These are phyloP conservation scores for Desoria tigrina DNA, from an alignment of 2,888 invertebrate species.

Conservation along the genomic window DNA sequence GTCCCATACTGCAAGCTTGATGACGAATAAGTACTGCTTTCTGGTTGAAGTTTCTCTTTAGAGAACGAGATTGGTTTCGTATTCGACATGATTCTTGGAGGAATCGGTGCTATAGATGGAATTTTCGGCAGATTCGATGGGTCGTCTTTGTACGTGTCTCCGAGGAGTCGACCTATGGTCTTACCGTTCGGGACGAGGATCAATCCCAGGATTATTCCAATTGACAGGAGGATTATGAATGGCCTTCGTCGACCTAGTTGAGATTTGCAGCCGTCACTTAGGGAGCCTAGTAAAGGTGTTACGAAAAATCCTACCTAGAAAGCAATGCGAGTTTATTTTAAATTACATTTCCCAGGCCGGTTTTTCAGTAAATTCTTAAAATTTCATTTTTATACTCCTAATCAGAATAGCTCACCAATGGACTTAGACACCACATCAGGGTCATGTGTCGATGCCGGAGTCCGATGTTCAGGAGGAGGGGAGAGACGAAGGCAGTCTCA, in stretches of 20 bases:
- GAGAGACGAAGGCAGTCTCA: conserved; percentile 95
- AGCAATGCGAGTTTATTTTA: neutral
- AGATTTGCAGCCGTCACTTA: conserved; percentile 84
- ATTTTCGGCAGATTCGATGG: neutral
- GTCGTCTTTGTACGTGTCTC: conserved; percentile 62
- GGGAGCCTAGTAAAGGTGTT: conserved; percentile 86
- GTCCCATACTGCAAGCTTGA: neutral
- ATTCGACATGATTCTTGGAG: neutral
- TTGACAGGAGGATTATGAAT: conserved; percentile 83
- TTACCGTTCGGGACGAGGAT: conserved; percentile 91
- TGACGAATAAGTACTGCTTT: neutral
- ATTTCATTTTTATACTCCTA: too few species aligned
- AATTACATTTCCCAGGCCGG: too few species aligned
- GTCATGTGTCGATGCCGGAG: conserved; percentile 93
- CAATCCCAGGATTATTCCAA: conserved; percentile 85
- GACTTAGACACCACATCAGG: conserved; percentile 91
- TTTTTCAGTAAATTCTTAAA: too few species aligned
- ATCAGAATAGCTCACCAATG: conserved; percentile 61
- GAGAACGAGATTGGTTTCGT: neutral
- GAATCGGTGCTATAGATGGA: neutral
- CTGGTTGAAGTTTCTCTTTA: neutral
- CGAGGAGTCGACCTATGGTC: conserved; percentile 75
- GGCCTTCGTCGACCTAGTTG: conserved; percentile 83
- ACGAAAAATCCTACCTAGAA: conserved; percentile 79
- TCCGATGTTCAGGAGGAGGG: conserved; percentile 87